Percentiles rank a stretch among this genome's conserved stretches.
These are phyloP conservation scores for Coremacera marginata DNA, from an alignment of 2,888 invertebrate genomes.

Conservation along the genomic window DNA sequence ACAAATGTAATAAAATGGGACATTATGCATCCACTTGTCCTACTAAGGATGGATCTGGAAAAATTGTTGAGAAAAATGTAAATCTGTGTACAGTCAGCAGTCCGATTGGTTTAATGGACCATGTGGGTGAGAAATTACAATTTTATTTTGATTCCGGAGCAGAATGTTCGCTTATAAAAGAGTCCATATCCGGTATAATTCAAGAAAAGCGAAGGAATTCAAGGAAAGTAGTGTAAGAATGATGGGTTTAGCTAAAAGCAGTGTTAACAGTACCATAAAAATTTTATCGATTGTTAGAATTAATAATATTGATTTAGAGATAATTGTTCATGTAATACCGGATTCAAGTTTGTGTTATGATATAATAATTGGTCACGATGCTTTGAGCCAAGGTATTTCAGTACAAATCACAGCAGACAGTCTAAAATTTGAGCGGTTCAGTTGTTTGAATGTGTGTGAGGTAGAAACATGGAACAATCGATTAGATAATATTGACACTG, in stretches of 20 bases:
- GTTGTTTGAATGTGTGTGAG: not conserved
- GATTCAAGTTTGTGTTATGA: slow-evolving; percentile 1
- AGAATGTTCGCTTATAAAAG: not conserved
- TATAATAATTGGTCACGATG: not conserved
- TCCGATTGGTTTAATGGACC: not conserved
- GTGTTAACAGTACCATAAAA: not conserved
- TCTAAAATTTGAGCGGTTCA: not conserved
- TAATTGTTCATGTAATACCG: not conserved
- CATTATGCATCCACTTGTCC: not conserved
- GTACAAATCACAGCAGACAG: not conserved
- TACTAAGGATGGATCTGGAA: too few species aligned
- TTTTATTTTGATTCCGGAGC: not conserved
- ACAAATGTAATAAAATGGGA: not conserved
- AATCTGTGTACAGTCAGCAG: not conserved
- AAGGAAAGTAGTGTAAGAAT: not conserved
- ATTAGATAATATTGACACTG: too few species aligned
- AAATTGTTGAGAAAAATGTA: too few species aligned
- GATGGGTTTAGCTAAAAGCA: not conserved
- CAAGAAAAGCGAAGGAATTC: not conserved
- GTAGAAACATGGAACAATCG: too few species aligned
- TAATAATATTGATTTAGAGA: not conserved
- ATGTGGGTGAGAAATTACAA: not conserved
- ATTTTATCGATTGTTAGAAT: not conserved
- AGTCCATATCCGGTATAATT: not conserved
- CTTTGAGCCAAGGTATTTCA: not conserved